These are phyloP conservation scores for Sebastes miniatus DNA, from an alignment of 2,797 vertebrate species.

Conservation along the genomic window DNA sequence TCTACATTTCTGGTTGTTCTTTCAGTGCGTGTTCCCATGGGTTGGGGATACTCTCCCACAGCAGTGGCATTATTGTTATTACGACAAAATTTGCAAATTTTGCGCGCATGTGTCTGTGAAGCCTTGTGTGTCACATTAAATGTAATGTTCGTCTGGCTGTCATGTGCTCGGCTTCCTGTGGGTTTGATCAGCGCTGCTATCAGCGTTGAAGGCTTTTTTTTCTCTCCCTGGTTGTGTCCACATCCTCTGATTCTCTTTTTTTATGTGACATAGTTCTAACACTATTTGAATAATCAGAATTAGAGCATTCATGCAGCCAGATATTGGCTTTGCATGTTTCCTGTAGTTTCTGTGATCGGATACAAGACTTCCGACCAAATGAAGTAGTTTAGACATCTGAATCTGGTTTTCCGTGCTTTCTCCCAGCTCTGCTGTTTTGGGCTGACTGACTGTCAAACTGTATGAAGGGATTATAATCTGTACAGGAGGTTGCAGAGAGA, in stretches of 20 bases:
- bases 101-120: background rate
- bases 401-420: background rate
- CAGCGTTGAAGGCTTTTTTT: background rate
- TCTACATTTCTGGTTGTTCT: background rate
- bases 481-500: conserved; percentile 29
- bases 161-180: conserved; percentile 9
- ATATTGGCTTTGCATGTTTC: background rate
- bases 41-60: background rate
- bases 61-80: background rate
- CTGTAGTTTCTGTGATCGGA: background rate
- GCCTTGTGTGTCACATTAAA: background rate
- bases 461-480: conserved; percentile 40
- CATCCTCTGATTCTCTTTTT: background rate
- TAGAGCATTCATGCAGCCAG: background rate
- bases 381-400: background rate
- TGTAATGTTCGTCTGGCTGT: background rate
- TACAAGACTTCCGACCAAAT: background rate
- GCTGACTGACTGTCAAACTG: background rate
- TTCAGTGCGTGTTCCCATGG: background rate
- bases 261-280: background rate
- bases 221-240: background rate
- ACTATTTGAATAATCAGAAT: background rate
- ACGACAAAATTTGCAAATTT: background rate
- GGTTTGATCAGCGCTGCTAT: background rate
- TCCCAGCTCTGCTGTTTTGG: background rate